Base-by-base conservation (phyloP, 1,140 invertebrate species). In the Battus philenor region DNA sequence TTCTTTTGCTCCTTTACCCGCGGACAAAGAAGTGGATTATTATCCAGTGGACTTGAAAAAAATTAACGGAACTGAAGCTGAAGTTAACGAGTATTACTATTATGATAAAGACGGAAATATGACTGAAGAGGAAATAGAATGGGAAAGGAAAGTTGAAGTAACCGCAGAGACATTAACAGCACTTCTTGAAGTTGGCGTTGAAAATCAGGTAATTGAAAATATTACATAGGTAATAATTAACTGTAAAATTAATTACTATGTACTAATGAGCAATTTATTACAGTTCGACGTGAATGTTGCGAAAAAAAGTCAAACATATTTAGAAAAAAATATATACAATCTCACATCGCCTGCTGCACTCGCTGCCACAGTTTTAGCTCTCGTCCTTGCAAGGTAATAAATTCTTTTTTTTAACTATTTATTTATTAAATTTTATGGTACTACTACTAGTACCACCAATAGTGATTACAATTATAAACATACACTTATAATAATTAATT, bases 151-250 rank as follows among this genome's bases (percentile, higher is more conserved):
- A 24, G 85, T 89, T 5, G 87, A 89, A 77, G 83, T 89, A 0
- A 90, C 90, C 5, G 89, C 89, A 0, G 88, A 90, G 57, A 90
- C 89, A 4, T 64, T 91, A 11, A 83, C 85, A 11, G 77, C 87
- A 11, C 68, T 90, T 3, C 77, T 90, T 30, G 88, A 90, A 77
- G 83, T 90, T 56, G 89, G 88, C 26, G 78, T 90, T 17, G 88
- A 90, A 62, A 88, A 78, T 61, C 80, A 89, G 68, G 87, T 88
- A 67, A 52, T n/a, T n/a, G n/a, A n/a, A n/a, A n/a, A n/a, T n/a
- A n/a, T n/a, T n/a, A n/a, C n/a, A n/a, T n/a, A n/a, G n/a, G n/a
- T n/a, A n/a, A n/a, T n/a, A n/a, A n/a, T n/a, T n/a, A n/a, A n/a
- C n/a, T n/a, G n/a, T n/a, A n/a, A n/a, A n/a, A n/a, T n/a, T n/a